Evolutionary conservation across 2,113 vertebrate genomes (phyloP), one percentile per base, ranked within the genome.

Genomic region (Phainopepla nitens): DNA sequence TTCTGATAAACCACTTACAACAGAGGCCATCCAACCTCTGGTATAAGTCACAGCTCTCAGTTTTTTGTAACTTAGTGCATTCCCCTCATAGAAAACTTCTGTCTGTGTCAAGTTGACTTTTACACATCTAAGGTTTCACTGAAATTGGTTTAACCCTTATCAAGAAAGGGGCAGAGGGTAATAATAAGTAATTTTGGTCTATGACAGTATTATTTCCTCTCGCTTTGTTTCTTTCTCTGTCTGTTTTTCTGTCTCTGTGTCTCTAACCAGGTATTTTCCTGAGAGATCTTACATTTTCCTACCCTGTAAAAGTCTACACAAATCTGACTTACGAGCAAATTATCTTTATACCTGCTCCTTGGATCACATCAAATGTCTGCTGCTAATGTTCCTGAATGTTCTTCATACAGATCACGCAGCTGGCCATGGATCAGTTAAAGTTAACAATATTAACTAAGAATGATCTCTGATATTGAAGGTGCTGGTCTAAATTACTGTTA

Each of bases 281-380:
- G 23, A 58, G 65, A 78, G n/a, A 80, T 60, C 47, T 69, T 82
- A 57, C 11, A 11, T 93, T 93, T 87, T 77, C 31, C 79, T 92
- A 11, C 54, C 50, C 58, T 73, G 62, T 70, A 66, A 83, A 95
- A 94, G 28, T 77, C 58, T 47, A 24, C 70, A 61, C 33, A 47
- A 91, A 66, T 93, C 75, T 92, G 90, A 88, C 42, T 94, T 91
- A 87, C 1, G 58, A 90, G 47, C 47, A 73, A 80, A 62, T 83
- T 94, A 70, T 91, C 72, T 91, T 90, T 80, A 77, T 91, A 93
- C 78, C 62, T 87, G 54, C 33, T 89, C 51, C 80, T 70, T 87
- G 65, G 56, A 89, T 81, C 68, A 36, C 28, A 33, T 79, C 62
- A 91, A 53, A 53, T 5, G 35, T 82, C 78, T 87, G 27, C 66